These are phyloP conservation scores for Catocala fraxini DNA, from an alignment of 2,888 invertebrate genomes.

Conservation along the genomic window DNA sequence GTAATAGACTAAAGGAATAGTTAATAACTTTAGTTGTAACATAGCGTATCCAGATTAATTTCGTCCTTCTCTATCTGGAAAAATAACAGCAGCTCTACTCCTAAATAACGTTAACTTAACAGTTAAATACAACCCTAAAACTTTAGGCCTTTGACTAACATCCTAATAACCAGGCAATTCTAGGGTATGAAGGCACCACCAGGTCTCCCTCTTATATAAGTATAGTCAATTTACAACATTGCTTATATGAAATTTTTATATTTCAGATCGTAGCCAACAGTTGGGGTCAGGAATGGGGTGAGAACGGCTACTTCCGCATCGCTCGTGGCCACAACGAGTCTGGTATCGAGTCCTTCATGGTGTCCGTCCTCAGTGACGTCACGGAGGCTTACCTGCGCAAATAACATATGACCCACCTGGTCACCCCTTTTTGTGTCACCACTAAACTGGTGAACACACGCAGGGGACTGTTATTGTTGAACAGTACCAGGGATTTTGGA, in stretches of 20 bases:
- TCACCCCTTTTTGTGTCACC: slow-evolving; percentile 70
- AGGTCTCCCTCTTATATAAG: too few relatives aligned
- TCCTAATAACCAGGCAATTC: too few relatives aligned
- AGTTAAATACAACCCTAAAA: too few relatives aligned
- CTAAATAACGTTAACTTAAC: too few relatives aligned
- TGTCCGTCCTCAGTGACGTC: slow-evolving; percentile 92
- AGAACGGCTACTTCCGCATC: slow-evolving; percentile 96
- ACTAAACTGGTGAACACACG: slow-evolving; percentile 65
- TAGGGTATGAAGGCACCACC: too few relatives aligned
- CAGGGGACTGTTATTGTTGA: slow-evolving; percentile 65
- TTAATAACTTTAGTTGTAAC: too few relatives aligned
- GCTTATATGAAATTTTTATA: slow-evolving; percentile 7
- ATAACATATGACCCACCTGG: slow-evolving; percentile 70
- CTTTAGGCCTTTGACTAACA: too few relatives aligned
- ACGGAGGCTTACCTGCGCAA: slow-evolving; percentile 72
- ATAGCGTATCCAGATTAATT: too few relatives aligned
- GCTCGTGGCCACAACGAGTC: slow-evolving; percentile 94
- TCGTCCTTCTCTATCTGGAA: too few relatives aligned
- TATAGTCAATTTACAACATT: too few relatives aligned
- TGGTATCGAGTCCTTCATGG: slow-evolving; percentile 95
- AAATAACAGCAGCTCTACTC: too few relatives aligned
- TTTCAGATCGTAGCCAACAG: slow-evolving; percentile 96
- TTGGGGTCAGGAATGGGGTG: slow-evolving; percentile 98
- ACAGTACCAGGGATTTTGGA: slow-evolving; percentile 72
- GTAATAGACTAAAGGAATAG: too few relatives aligned